Evolutionary conservation across 2,888 invertebrate species (phyloP), one percentile per base, ranked within the genome.

Genomic region (Agrochola lychnidis): DNA sequence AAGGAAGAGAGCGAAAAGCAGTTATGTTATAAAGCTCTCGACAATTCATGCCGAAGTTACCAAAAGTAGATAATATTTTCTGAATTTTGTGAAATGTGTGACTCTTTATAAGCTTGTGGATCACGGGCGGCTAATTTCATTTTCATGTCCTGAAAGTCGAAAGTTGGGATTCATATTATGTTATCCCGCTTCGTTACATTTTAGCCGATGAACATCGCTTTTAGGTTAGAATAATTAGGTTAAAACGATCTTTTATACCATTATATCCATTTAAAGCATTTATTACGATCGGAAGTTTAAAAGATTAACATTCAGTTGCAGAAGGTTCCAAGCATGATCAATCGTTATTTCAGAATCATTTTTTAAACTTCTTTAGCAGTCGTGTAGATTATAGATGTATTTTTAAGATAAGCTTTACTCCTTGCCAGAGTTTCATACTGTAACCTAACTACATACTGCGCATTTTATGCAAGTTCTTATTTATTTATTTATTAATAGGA

Each of bases 51-150:
- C 75, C 57, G 9, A 83, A 86, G 78, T 86, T 78, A 36, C 68
- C 30, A 45, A 76, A 80, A 84, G 79, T 78, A 75, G 79, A 78
- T 87, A 82, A 79, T 86, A 81, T 84, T 81, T 87, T 81, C 75
- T 59, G 75, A 72, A 68, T 73, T 79, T 72, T 56, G 62, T 72
- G 51, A 77, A 78, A 78, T 79, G 77, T 78, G 61, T 74, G 72
- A 62, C 81, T 75, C 70, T 81, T 67, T 76, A 73, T 67, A 79
- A 70, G 72, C 42, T 74, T 73, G 59, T 70, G 71, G 73, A 78
- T 79, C 79, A 76, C 25, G 57, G 73, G 71, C 5, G 19, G 63
- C 73, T 81, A 75, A 78, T 85, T 79, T 67, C 6, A 70, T 70
- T 78, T 78, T 76, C 69, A 76, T 76, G 25, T 48, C 57, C 53